Conservation (phyloP, 2,113 vertebrate genomes). For the Eulacestoma nigropectus region DNA sequence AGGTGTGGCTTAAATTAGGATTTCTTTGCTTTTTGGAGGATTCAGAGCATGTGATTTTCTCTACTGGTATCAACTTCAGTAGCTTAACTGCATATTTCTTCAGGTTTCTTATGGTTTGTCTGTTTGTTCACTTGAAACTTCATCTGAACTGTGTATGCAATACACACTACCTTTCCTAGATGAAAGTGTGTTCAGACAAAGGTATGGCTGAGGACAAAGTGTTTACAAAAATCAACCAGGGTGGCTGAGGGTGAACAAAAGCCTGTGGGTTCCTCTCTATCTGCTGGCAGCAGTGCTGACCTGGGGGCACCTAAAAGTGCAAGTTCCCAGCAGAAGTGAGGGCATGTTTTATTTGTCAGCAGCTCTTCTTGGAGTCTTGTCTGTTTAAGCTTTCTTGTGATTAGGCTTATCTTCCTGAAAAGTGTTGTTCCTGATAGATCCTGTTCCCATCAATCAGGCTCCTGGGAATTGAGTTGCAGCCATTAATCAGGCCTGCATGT, state of each 20-base stretch:
- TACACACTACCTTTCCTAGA: neutral
- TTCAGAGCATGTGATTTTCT: neutral
- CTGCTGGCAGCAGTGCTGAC: neutral
- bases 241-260: neutral
- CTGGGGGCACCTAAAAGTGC: neutral
- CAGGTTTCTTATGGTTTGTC: neutral
- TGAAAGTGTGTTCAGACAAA: neutral
- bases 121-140: neutral
- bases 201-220: neutral
- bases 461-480: neutral
- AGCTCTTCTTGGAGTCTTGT: neutral
- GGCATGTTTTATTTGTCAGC: neutral
- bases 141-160: neutral
- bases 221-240: neutral
- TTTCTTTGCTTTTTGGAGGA: neutral
- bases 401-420: neutral
- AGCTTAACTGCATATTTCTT: neutral
- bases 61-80: neutral
- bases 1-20: neutral
- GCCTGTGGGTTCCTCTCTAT: neutral
- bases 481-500: neutral
- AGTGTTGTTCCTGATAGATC: neutral
- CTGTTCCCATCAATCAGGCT: neutral
- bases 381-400: neutral
- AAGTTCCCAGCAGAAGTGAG: neutral